These are phyloP conservation scores for Pasiphila rectangulata DNA, from an alignment of 2,888 invertebrate species.

Conservation along the genomic window DNA sequence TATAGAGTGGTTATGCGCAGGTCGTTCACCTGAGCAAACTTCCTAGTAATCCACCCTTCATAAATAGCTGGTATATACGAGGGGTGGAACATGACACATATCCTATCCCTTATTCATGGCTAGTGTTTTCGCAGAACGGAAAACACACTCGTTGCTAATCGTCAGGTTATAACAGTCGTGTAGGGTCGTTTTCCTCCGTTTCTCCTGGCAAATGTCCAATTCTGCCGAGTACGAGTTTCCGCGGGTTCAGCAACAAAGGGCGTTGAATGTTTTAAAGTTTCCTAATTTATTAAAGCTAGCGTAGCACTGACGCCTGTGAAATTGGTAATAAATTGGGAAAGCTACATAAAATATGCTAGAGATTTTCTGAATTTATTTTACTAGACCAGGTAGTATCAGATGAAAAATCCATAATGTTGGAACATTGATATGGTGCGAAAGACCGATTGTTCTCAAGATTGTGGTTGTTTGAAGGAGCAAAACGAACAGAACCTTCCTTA, in stretches of 20 bases:
- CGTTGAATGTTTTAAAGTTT: slow-evolving; percentile 14
- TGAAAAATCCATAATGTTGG: no score
- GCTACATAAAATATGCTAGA: neutral
- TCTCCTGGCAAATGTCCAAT: slow-evolving; percentile 35
- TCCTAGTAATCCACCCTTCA: slow-evolving; percentile 11
- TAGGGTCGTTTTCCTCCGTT: slow-evolving; percentile 26
- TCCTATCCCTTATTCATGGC: slow-evolving; percentile 15
- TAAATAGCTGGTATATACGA: slow-evolving; percentile 8
- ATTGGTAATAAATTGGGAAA: neutral
- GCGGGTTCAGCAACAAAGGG: slow-evolving; percentile 30
- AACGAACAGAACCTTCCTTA: neutral
- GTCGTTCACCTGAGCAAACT: slow-evolving; percentile 4
- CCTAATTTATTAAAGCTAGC: slow-evolving; percentile 1
- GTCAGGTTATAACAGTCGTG: slow-evolving; percentile 23
- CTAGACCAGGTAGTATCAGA: no score
- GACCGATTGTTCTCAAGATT: no score
- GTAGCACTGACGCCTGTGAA: neutral
- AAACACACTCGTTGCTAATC: slow-evolving; percentile 24
- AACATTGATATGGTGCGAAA: no score
- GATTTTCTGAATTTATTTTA: no score
- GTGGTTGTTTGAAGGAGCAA: no score
- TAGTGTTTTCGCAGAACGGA: slow-evolving; percentile 23
- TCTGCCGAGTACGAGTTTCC: slow-evolving; percentile 28
- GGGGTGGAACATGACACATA: slow-evolving; percentile 7
- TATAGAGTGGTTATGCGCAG: no score